Percentiles rank a stretch among this genome's conserved stretches.
Conservation (phyloP, 1,140 invertebrate genomes). For the Brachionus calyciflorus region DNA sequence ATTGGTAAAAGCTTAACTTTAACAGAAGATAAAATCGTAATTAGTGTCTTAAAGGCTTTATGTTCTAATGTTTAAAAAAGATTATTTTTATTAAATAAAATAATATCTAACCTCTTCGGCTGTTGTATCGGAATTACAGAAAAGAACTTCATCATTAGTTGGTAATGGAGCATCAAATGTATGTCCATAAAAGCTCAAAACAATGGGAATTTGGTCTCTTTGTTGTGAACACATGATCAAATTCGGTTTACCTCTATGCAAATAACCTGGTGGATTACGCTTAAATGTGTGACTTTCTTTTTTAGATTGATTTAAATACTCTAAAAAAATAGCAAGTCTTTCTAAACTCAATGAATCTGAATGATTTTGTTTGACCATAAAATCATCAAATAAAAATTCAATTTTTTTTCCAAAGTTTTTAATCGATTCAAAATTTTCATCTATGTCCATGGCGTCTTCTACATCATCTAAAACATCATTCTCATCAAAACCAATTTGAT, state of each 20-base stretch:
- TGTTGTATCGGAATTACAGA: slow-evolving; percentile 51
- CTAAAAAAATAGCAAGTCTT: slow-evolving; percentile 1
- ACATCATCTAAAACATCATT: neutral
- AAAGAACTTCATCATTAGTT: slow-evolving; percentile 53
- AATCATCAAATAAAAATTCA: neutral
- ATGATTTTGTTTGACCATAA: neutral
- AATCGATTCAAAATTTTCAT: neutral
- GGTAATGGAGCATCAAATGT: slow-evolving; percentile 49
- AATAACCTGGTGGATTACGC: slow-evolving; percentile 6
- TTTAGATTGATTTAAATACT: neutral
- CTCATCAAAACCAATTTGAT: neutral
- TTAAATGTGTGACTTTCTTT: neutral
- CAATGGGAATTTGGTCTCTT: slow-evolving; percentile 49
- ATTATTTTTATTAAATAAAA: neutral
- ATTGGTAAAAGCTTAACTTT: too few relatives aligned
- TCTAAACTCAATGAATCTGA: slow-evolving; percentile 2
- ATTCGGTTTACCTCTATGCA: slow-evolving; percentile 51
- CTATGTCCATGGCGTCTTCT: neutral
- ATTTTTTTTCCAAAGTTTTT: neutral
- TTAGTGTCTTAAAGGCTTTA: too few relatives aligned
- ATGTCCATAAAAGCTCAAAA: slow-evolving; percentile 2
- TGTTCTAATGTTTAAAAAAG: neutral
- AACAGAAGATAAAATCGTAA: too few relatives aligned
- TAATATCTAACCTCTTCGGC: slow-evolving; percentile 22
- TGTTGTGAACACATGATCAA: slow-evolving; percentile 52